Evolutionary conservation across 2,888 invertebrate species (phyloP).

Genomic region (Gari tellinella): DNA sequence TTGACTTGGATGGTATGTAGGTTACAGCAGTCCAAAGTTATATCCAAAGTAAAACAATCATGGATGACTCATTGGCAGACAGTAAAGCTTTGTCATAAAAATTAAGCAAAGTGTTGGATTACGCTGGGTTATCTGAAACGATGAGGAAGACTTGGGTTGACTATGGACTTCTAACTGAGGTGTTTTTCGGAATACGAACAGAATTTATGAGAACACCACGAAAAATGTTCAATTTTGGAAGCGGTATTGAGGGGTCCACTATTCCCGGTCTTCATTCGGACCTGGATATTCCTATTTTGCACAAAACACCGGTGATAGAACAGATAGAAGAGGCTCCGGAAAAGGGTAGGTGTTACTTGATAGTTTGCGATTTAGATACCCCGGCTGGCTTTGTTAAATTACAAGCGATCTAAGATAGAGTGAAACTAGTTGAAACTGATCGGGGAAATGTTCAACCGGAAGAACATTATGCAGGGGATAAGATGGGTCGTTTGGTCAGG

Average conservation of each 20-base stretch:
- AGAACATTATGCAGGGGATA: not conserved
- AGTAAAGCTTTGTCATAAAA: not conserved
- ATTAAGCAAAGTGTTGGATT: not conserved
- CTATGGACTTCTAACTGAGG: not conserved
- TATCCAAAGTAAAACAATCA: not conserved
- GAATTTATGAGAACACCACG: not conserved
- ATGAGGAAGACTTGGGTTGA: conserved; percentile 4
- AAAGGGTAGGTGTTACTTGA: not conserved
- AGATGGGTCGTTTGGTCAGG: not conserved
- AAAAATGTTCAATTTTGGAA: not conserved
- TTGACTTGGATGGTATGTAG: no score
- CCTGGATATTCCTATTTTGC: not conserved
- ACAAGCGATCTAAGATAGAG: conserved; percentile 1
- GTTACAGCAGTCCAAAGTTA: no score
- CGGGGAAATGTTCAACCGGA: not conserved
- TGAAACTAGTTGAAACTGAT: not conserved
- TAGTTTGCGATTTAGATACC: not conserved
- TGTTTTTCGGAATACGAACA: not conserved
- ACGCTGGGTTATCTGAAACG: not conserved
- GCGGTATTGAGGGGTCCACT: conserved; percentile 4
- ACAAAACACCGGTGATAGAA: not conserved
- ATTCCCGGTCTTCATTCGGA: conserved; percentile 1
- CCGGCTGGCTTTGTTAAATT: conserved; percentile 1
- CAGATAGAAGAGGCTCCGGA: not conserved
- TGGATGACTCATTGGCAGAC: not conserved